Evolutionary conservation across 2,888 invertebrate genomes (phyloP), one percentile per base, ranked within the genome.

Genomic region (Diploptera punctata): DNA sequence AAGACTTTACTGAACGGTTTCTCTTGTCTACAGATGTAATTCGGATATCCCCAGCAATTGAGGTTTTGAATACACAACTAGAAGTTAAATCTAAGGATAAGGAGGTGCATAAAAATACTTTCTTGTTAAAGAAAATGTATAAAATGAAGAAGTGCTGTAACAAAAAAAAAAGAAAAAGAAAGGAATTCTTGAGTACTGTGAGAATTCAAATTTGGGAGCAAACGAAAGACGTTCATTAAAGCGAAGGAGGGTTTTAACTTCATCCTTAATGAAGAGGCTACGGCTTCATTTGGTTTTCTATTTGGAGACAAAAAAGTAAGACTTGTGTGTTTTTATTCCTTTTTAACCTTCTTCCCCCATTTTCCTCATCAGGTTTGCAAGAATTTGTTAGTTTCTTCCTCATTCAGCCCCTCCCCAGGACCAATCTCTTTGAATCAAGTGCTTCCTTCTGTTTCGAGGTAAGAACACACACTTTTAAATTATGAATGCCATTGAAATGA

Each of bases 201-300:
- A 29, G 52, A 38, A 68, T 54, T 54, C 68, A 54, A 68, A 68
- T 68, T 52, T 52, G 38, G 65, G 38, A 68, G 54, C 52, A 54
- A 68, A 68, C 68, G 68, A 68, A 68, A 52, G 68, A 24, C 68
- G 54, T 54, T 68, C 68, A 68, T 68, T 68, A 68, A 54, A 33
- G 54, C 54, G 21, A 24, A 54, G 52, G 68, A 68, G 54, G 52
- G 54, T 54, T 54, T 33, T 54, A 54, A 68, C 52, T 54, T 68
- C 38, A 38, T 44, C 21, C 68, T 68, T 68, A 68, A 68, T 68
- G 68, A 68, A 68, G 68, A 68, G 68, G 29, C 68, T 24, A 33
- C 38, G 68, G 54, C 24, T 33, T 68, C 68, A 68, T 68, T 68
- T 68, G 54, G 38, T 68, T 68, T 68, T 47, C 54, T 68, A 54